Evolutionary conservation across 2,113 vertebrate genomes (phyloP).

Genomic region (Pardalotus punctatus): DNA sequence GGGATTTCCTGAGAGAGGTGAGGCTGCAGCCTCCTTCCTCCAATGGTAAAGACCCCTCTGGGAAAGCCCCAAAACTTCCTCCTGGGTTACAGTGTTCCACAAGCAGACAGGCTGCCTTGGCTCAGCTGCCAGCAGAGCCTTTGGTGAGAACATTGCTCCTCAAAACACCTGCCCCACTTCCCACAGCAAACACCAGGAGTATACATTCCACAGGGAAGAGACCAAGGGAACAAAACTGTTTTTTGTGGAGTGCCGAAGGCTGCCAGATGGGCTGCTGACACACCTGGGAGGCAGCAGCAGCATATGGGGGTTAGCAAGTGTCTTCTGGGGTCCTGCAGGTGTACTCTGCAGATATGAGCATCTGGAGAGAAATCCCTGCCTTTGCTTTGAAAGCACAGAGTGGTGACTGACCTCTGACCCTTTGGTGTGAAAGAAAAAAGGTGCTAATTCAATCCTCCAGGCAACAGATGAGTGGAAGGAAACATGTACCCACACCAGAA

Average conservation of each 20-base stretch:
- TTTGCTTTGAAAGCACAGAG: not conserved
- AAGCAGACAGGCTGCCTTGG: not conserved
- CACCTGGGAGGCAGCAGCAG: not conserved
- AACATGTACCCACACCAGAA: not conserved
- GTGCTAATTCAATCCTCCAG: not conserved
- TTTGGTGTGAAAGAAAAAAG: not conserved
- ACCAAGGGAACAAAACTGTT: not conserved
- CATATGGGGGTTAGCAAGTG: not conserved
- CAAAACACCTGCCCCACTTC: accelerated
- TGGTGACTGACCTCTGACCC: not conserved
- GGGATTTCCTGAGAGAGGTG: not conserved
- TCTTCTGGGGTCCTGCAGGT: not conserved
- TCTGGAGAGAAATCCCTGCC: not conserved
- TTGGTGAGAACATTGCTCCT: not conserved
- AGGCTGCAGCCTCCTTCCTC: not conserved
- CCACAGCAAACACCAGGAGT: not conserved
- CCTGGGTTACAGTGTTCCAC: not conserved
- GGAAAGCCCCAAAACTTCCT: accelerated
- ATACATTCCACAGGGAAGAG: accelerated
- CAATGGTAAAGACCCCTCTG: not conserved
- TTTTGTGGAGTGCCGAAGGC: not conserved
- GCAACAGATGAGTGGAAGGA: not conserved
- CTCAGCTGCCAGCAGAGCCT: not conserved
- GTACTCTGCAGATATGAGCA: accelerated
- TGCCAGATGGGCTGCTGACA: not conserved